Base-by-base conservation (phyloP, 2,113 vertebrate genomes). In the Nesogale talazaci region DNA sequence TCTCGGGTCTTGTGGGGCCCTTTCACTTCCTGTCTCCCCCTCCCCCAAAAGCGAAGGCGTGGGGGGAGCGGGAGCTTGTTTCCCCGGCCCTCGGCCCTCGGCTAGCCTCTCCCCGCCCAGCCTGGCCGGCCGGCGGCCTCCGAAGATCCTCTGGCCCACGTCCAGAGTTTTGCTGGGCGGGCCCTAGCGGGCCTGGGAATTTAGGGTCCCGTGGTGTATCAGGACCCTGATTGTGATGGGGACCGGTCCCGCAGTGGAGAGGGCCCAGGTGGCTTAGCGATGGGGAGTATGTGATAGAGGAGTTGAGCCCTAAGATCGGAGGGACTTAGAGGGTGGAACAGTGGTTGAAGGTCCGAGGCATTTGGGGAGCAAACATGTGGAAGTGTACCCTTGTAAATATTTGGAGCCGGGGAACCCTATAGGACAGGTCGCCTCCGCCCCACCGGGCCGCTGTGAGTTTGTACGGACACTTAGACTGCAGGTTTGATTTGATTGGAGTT, bases 1-100 rank as follows among this genome's bases (percentile, higher is more conserved):
- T 36, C 29, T 17, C 70, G 16, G 63, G 63, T 65, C 72, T 19
- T 34, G 22, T 36, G n/a, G 29, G 4, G 74, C 70, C 86, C 56
- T 15, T 11, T 85, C 76, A 89, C 93, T 95, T 96, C 96, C 95
- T 95, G 93, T 80, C 81, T 78, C 76, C 52, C 81, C 86, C 69
- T 74, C 67, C 78, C 72, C 89, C n/a, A 77, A 81, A 89, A 46
- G 88, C 61, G 84, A 77, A 75, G 83, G 63, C 83, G 20, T 70
- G 4, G n/a, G 31, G 83, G 79, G 72, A 79, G 86, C 83, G 1
- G 70, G 72, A 84, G 94, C 92, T 83, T 92, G 94, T 90, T 89
- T 80, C 75, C 83, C 15, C 36, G 5, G 82, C 76, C 29, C 57
- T 23, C 36, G 5, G 82, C 76, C 29, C 57, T 23, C 65, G 57